phyloP scores from a whole-genome alignment of 2,113 vertebrate species.

The Semicossyphus pulcher region DNA sequence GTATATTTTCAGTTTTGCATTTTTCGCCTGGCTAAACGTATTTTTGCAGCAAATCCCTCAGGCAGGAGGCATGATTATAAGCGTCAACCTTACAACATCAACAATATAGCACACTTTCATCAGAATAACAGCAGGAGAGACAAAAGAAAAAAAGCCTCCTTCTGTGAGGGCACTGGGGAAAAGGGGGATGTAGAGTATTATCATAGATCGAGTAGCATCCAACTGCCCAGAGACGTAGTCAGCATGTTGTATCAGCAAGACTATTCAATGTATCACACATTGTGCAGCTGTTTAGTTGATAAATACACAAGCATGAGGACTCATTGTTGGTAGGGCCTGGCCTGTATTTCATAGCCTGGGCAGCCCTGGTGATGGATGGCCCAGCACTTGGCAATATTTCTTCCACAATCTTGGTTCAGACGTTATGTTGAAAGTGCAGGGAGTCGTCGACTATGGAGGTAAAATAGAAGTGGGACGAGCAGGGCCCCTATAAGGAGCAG shows the following conservation, averaged over 20 bases:
- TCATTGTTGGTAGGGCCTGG: constrained; percentile 75
- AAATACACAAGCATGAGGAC: constrained; percentile 81
- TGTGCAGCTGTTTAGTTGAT: constrained; percentile 79
- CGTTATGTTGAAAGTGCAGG: constrained; percentile 59
- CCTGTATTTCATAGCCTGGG: constrained; percentile 78
- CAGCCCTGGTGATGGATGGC: constrained; percentile 81
- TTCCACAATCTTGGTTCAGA: constrained; percentile 75
- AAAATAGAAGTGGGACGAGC: constrained; percentile 48
- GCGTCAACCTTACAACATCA: constrained; percentile 19
- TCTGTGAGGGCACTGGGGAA: constrained; percentile 21
- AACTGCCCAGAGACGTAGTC: constrained; percentile 72
- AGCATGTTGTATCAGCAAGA: constrained; percentile 77
- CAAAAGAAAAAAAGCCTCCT: too few species aligned
- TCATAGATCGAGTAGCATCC: constrained; percentile 52
- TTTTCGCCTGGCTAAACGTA: too few species aligned
- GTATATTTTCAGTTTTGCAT: too few species aligned
- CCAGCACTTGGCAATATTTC: constrained; percentile 77
- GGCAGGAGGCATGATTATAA: constrained; percentile 34
- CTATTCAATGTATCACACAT: constrained; percentile 80
- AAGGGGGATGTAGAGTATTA: constrained; percentile 20
- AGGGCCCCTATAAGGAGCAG: too few species aligned
- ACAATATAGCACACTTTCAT: neutral
- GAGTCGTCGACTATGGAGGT: constrained; percentile 55
- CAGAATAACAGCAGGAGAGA: too few species aligned
- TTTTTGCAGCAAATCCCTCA: constrained; percentile 19